Conservation (phyloP, 2,113 vertebrate species). For the Elephantulus edwardii region DNA sequence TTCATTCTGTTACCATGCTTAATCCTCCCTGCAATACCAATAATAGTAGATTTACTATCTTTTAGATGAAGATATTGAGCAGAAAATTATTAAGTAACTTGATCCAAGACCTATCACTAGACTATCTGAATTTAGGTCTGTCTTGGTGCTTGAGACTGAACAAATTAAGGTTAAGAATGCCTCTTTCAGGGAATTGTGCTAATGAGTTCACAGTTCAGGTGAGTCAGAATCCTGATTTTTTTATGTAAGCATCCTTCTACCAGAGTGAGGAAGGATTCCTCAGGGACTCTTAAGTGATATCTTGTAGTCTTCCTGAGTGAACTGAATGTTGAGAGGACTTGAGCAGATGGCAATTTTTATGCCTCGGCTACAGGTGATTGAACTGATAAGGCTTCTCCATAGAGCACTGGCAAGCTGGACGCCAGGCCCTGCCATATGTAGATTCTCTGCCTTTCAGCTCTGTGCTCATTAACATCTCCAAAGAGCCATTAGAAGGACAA, state of each 20-base stretch:
- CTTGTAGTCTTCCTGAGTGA: neutral
- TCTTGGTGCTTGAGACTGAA: neutral
- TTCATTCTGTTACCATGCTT: neutral
- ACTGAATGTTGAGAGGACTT: neutral
- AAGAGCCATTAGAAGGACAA: conserved; percentile 31
- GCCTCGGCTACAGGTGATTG: neutral
- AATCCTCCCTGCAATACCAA: neutral
- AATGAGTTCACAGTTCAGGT: neutral
- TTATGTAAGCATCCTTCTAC: neutral
- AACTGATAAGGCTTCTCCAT: no score
- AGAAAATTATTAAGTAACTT: neutral
- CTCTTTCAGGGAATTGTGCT: neutral
- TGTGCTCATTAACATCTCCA: neutral
- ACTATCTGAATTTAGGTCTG: neutral
- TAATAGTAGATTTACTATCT: neutral
- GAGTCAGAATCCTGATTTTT: neutral
- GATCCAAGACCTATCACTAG: neutral
- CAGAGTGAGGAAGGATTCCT: neutral
- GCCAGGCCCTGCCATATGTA: neutral
- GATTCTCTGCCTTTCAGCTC: neutral
- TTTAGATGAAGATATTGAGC: neutral
- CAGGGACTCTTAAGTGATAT: neutral
- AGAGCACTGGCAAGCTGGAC: neutral
- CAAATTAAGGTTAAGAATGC: neutral
- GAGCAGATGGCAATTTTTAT: neutral